phyloP scores from a whole-genome alignment of 2,113 vertebrate species.

The Scytalopus superciliaris region DNA sequence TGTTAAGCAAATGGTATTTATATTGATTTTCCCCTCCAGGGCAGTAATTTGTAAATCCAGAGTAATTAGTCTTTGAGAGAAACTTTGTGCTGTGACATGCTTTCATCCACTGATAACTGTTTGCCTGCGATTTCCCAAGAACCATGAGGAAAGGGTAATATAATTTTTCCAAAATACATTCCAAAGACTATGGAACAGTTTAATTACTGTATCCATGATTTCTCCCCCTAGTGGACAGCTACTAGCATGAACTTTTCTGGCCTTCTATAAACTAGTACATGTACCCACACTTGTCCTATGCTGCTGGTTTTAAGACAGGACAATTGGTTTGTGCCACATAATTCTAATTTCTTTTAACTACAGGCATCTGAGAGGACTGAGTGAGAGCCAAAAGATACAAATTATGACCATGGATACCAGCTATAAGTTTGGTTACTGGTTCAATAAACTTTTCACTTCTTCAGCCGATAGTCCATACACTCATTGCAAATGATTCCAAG shows the following conservation, averaged over 20 bases:
- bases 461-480: background rate
- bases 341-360: background rate
- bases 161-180: background rate
- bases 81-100: background rate
- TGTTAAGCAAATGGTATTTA: background rate
- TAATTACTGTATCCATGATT: background rate
- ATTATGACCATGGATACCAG: background rate
- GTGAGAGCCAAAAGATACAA: background rate
- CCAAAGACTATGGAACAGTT: background rate
- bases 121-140: background rate
- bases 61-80: background rate
- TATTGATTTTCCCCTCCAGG: background rate
- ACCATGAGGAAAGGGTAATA: background rate
- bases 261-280: background rate
- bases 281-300: background rate
- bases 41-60: background rate
- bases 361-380: background rate
- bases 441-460: background rate
- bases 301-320: background rate
- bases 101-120: background rate
- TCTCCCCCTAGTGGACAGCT: constrained; percentile 37
- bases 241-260: background rate
- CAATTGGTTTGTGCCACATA: background rate
- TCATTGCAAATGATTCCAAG: background rate
- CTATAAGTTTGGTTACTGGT: background rate